Evolutionary conservation across 2,113 vertebrate species (phyloP).

Genomic region (Antidorcas marsupialis): DNA sequence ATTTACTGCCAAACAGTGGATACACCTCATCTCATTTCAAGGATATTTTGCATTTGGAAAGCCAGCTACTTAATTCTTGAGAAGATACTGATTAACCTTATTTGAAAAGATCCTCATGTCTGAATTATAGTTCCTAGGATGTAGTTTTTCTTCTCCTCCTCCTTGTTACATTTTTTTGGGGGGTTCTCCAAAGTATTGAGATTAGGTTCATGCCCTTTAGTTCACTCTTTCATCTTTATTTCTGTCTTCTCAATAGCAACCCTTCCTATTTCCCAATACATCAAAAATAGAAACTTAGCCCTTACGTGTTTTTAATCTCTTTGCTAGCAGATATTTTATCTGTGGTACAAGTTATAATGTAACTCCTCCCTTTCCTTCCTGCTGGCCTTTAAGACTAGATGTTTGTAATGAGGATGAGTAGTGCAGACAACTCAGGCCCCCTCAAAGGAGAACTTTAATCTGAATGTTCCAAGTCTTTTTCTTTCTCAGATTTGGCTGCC

Average conservation of each 20-base stretch:
- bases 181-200: background rate
- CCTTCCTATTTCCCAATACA: background rate
- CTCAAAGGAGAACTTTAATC: background rate
- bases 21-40: background rate
- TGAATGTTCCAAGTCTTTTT: background rate
- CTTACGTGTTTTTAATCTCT: background rate
- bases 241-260: background rate
- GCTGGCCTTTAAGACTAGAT: background rate
- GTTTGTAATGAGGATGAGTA: background rate
- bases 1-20: background rate
- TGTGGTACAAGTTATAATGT: background rate
- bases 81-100: background rate
- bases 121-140: background rate
- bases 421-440: background rate
- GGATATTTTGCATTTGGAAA: background rate
- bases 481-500: background rate
- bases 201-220: background rate
- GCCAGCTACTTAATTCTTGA: background rate
- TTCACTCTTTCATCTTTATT: background rate
- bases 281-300: background rate
- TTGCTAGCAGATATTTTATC: background rate
- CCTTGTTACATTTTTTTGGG: background rate
- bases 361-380: slow-evolving; percentile 9
- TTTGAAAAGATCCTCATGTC: background rate
- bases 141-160: background rate